phyloP scores from a whole-genome alignment of 2,113 vertebrate genomes.

The Ammodytes marinus region DNA sequence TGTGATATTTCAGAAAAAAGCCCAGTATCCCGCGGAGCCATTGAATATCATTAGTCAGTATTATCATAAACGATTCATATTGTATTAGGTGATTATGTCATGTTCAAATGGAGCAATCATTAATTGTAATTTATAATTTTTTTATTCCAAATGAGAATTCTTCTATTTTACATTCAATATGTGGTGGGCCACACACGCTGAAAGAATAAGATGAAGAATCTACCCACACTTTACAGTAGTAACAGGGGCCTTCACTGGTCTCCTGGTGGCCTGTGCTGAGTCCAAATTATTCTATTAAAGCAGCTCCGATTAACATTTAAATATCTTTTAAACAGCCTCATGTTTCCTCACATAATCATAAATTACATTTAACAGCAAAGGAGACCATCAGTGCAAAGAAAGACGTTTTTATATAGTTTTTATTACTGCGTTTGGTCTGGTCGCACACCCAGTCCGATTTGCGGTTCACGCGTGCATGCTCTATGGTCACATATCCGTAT shows the following conservation, averaged over 20 bases:
- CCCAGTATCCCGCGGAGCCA: neutral
- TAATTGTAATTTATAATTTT: neutral
- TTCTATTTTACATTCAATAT: neutral
- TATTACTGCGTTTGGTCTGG: no score
- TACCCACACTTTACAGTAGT: neutral
- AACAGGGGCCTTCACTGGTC: neutral
- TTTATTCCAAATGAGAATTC: neutral
- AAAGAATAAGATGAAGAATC: neutral
- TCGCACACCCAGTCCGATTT: no score
- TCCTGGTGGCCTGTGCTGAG: neutral
- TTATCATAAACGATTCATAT: neutral
- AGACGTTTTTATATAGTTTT: no score
- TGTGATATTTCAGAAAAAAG: neutral
- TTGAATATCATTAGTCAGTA: conserved; percentile 17
- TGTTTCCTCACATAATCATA: no score
- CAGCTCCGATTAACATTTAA: no score
- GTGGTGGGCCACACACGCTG: conserved; percentile 6
- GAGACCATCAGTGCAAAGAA: no score
- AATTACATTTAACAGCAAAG: no score
- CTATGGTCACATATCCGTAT: no score
- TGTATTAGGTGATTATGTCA: neutral
- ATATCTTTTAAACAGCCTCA: no score
- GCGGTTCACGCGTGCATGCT: no score
- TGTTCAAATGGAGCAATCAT: conserved; percentile 2
- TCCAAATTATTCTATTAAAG: conserved; percentile 18